Evolutionary conservation across 2,113 vertebrate genomes (phyloP), one percentile per base, ranked within the genome.

Genomic region (Rallus limicola): DNA sequence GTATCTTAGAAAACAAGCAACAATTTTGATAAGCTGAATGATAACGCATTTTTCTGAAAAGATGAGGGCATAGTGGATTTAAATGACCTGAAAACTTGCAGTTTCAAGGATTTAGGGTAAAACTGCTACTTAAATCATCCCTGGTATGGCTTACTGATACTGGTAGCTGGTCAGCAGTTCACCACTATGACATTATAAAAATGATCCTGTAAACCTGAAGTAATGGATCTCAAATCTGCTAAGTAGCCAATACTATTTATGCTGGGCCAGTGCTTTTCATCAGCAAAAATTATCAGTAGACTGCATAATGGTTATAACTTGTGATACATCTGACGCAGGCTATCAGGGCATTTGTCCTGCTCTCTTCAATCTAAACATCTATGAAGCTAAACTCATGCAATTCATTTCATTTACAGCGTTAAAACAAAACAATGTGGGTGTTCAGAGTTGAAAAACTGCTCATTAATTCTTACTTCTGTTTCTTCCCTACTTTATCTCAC

Each of bases 341-440:
- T 28, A 15, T 0, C 0, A 0, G 53, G n/a, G n/a, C 20, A 50
- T 92, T 59, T 86, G 11, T 58, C 72, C 69, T 64, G 19, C 34
- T 81, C 34, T 40, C 52, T 52, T 67, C 64, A 52, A 7, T 42
- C 33, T 16, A 36, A 34, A 25, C 21, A 78, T 13, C n/a, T 63
- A 8, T 36, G 56, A 55, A 40, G 19, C 6, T 33, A 58, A 62
- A 28, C 63, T 53, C 7, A 52, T 36, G 58, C 21, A 20, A 55
- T 58, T 76, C 59, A n/a, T 76, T 69, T 69, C 13, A 76, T 59
- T 58, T 72, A 75, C 11, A 89, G 55, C 29, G 44, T 53, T 42
- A 46, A 3, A 50, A 18, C 48, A 14, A 24, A 82, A 3, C 21
- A 59, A 7, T 11, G 34, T 4, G 7, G 7, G 13, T 40, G 8